Evolutionary conservation across 1,140 invertebrate genomes (phyloP), one percentile per base, ranked within the genome.

Genomic region (Thrips palmi): DNA sequence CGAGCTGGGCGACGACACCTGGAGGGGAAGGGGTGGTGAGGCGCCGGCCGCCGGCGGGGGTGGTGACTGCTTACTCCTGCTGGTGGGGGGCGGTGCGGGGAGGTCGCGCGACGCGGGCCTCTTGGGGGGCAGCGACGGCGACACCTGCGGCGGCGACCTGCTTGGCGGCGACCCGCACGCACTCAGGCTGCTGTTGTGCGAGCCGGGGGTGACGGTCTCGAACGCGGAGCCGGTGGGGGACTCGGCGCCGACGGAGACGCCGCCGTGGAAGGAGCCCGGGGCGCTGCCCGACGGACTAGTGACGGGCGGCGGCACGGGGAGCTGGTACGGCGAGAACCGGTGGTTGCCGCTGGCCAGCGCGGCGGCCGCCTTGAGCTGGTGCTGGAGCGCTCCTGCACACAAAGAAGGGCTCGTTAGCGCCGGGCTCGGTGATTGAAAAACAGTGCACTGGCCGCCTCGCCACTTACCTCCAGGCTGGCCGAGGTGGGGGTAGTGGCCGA

Each of bases 291-390:
- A n/a, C n/a, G n/a, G n/a, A n/a, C n/a, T n/a, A n/a, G n/a, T n/a
- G n/a, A n/a, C n/a, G 23, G 47, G 39, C 15, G 47, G 39, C 15
- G 41, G 32, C 28, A 55, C 65, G 0, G 81, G 80, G 42, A 87
- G 51, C 12, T 77, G 75, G 60, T 89, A 88, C 22, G 84, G 84
- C 21, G 82, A 74, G 54, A 86, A 91, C 49, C 84, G 59, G 51
- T 83, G 79, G 2, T 62, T 62, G 56, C 58, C 35, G 54, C 49
- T 5, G 54, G 62, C 41, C 37, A 43, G 51, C 46, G n/a, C n/a
- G 10, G 58, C 47, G 18, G 60, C 56, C 20, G 57, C 58, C 21
- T 53, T 52, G 2, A 67, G 55, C 18, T 61, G 65, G 45, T 67
- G 63, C 37, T 66, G 47, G 7, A 67, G 67, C 0, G 55, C 55